Conservation (phyloP, 2,113 vertebrate species). For the Sinocyclocheilus anophthalmus region DNA sequence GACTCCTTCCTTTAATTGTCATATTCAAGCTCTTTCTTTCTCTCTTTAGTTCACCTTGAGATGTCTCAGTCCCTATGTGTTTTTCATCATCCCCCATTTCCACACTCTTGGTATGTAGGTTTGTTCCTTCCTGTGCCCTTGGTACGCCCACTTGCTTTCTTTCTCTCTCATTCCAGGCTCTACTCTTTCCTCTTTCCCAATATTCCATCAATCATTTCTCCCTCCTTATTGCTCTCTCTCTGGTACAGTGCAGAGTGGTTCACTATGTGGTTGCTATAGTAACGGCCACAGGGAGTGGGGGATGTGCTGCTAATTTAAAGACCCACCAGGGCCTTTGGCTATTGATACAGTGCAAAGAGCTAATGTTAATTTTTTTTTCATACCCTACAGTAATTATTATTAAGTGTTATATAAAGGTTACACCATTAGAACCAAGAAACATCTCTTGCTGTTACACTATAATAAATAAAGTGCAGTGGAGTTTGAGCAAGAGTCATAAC, state of each 20-base stretch:
- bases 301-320: slow-evolving; percentile 62
- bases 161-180: background rate
- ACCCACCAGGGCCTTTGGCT: slow-evolving; percentile 38
- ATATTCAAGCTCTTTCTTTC: background rate
- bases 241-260: slow-evolving; percentile 44
- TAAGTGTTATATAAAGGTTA: slow-evolving; percentile 12
- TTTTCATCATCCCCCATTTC: background rate
- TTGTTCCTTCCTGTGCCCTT: slow-evolving; percentile 11
- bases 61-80: background rate
- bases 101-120: background rate
- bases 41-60: slow-evolving; percentile 8
- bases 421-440: background rate
- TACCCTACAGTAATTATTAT: background rate
- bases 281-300: slow-evolving; percentile 55
- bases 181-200: background rate
- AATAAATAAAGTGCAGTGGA: background rate
- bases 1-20: background rate
- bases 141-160: background rate
- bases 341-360: slow-evolving; percentile 26
- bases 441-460: background rate
- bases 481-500: slow-evolving; percentile 27
- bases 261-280: slow-evolving; percentile 64
- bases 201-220: slow-evolving; percentile 20
- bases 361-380: background rate
- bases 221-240: slow-evolving; percentile 7